Evolutionary conservation across 2,888 invertebrate species (phyloP).

Genomic region (Latrodectus elegans): DNA sequence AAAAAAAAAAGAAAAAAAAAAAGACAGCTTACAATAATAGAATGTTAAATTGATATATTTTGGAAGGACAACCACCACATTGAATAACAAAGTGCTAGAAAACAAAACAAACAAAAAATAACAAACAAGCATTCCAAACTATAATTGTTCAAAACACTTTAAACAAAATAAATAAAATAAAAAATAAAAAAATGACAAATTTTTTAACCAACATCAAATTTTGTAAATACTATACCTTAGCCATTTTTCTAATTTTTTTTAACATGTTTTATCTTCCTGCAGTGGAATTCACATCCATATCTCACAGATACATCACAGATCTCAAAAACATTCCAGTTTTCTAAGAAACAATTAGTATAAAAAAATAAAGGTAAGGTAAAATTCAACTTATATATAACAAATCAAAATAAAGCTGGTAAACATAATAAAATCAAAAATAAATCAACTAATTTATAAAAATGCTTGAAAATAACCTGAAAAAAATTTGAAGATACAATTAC

Average conservation of each 20-base stretch:
- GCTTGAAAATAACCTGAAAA: too few species aligned
- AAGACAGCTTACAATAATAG: too few species aligned
- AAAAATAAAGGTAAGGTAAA: slow-evolving; percentile 25
- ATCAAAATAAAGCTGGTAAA: not conserved
- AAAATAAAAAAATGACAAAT: not conserved
- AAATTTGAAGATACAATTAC: too few species aligned
- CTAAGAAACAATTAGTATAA: slow-evolving; percentile 64
- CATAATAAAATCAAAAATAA: too few species aligned
- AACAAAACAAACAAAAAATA: not conserved
- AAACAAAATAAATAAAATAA: slow-evolving; percentile 6
- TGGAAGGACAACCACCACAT: not conserved
- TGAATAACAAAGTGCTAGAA: not conserved
- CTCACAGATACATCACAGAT: slow-evolving; percentile 52
- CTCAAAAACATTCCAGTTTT: slow-evolving; percentile 59
- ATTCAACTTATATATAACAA: slow-evolving; percentile 11
- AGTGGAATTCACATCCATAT: slow-evolving; percentile 55
- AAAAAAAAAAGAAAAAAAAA: not conserved
- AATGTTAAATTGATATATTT: too few species aligned
- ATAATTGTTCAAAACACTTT: not conserved
- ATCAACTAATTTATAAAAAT: too few species aligned
- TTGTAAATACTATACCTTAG: slow-evolving; percentile 55
- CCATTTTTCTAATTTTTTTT: slow-evolving; percentile 70
- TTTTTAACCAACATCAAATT: slow-evolving; percentile 33
- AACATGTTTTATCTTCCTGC: slow-evolving; percentile 68
- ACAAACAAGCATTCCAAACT: not conserved